Conservation (phyloP, 1,140 invertebrate species). For the Halesus radiatus region DNA sequence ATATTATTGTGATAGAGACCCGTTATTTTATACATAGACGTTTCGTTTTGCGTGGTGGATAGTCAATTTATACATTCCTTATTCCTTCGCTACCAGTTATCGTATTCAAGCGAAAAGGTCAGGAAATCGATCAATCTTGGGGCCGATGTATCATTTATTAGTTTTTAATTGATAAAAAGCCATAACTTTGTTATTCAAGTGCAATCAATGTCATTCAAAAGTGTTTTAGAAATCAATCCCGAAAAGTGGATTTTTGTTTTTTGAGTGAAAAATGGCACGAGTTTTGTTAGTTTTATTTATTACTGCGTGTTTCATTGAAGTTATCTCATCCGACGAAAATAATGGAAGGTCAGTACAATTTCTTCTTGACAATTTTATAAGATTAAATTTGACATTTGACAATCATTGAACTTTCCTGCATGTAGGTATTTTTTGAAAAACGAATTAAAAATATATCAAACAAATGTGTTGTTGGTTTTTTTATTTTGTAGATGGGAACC, state of each 20-base stretch:
- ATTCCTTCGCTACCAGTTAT: background rate
- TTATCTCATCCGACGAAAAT: background rate
- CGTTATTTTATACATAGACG: slow-evolving; percentile 4
- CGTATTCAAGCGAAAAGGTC: slow-evolving; percentile 21
- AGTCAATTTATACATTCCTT: background rate
- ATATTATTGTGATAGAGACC: background rate
- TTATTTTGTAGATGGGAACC: no score
- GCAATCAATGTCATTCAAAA: slow-evolving; percentile 27
- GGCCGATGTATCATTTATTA: background rate
- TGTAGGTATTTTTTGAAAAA: no score
- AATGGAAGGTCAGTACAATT: no score
- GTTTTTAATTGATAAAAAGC: background rate
- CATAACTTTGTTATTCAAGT: no score
- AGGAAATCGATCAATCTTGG: background rate
- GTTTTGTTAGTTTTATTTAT: background rate
- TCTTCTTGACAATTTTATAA: no score
- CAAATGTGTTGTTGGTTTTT: no score
- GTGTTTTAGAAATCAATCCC: background rate
- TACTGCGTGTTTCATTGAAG: background rate
- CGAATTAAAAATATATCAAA: no score
- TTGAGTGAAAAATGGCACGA: background rate
- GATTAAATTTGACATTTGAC: no score
- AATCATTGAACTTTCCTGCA: no score
- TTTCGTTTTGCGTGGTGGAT: background rate
- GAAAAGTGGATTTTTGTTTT: background rate